Evolutionary conservation across 1,140 invertebrate species (phyloP), one percentile per base, ranked within the genome.

Genomic region (Drosophila parvula): DNA sequence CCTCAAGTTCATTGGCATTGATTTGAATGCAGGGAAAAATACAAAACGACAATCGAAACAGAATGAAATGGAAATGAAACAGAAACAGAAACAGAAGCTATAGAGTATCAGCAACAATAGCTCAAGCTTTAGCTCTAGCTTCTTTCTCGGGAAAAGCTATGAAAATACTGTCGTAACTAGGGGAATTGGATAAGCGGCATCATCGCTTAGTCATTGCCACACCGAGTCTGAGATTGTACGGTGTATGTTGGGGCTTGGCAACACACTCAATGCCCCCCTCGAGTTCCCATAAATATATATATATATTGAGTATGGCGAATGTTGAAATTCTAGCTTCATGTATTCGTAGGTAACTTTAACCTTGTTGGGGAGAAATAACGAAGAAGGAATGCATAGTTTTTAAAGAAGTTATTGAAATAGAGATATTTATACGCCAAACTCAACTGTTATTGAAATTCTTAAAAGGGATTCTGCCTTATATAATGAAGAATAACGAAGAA

Each of bases 1-100:
- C 77, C 51, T 71, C 77, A 89, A 89, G 79, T 86, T 86, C 79
- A 83, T 79, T 89, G 82, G 82, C 83, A 86, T 82, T 79, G 63
- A 82, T 86, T 79, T 62, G 82, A 88, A 76, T 60, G 61, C 63
- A 64, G 71, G 75, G 50, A 48, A 61, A 74, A 75, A 71, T 43
- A 16, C 56, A 69, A 51, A 79, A 60, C 48, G 41, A 47, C 71
- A 69, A 41, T 58, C 22, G 22, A 64, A 47, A 45, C 28, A 51
- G 34, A 78, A 61, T 41, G 53, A 76, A 70, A 45, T 14, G 36
- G 28, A 22, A 30, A 22, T 67, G 32, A 73, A 61, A 56, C 28
- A 32, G 30, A 18, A 67, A 58, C 34, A 69, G 27, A 57, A 50
- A 22, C 14, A 41, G 40, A 41, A 41, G 51, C n/a, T 4, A 30